Evolutionary conservation across 2,797 vertebrate species (phyloP), one percentile per base, ranked within the genome.

Genomic region (Cynopterus sphinx): DNA sequence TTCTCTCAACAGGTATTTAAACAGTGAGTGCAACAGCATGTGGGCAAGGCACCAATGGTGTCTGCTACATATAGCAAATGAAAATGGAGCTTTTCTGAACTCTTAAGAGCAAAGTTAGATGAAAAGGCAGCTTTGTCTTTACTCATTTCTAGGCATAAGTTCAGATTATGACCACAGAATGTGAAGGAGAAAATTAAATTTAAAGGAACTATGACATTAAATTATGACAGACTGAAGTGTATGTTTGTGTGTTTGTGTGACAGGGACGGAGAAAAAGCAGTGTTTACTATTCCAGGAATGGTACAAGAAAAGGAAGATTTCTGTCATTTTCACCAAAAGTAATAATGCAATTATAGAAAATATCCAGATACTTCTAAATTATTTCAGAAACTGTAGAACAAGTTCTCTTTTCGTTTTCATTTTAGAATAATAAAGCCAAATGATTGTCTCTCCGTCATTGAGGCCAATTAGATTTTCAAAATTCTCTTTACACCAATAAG

Each of bases 401-500:
- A 77, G 13, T 59, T 94, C 43, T 55, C 5, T 83, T 86, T 87
- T 33, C 49, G 59, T 94, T 95, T 96, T 73, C 49, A 93, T 73
- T 73, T 90, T 77, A 95, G 71, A 87, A 87, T 94, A 93, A 90
- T 88, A 73, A 94, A 87, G 68, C 57, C 81, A 94, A 95, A 93
- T 1, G 41, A 93, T 65, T 91, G 46, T 91, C 67, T 95, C 36
- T 94, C 87, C 68, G 86, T 92, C 94, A 96, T 63, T 24, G 82
- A 94, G 85, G 57, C 73, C 95, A 90, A 96, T 95, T 93, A 88
- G 39, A 91, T 90, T 97, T 96, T 96, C 71, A 77, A 91, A 97
- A 97, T 92, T 97, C 94, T 97, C 87, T 93, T 95, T 89, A 85
- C 55, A 88, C 46, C 81, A 95, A 73, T 96, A 97, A 97, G 39